A percentile compares a stretch with the other conserved stretches of the same genome.
These are phyloP conservation scores for Aphaenogaster rudis DNA, from an alignment of 1,140 invertebrate species.

Conservation along the genomic window DNA sequence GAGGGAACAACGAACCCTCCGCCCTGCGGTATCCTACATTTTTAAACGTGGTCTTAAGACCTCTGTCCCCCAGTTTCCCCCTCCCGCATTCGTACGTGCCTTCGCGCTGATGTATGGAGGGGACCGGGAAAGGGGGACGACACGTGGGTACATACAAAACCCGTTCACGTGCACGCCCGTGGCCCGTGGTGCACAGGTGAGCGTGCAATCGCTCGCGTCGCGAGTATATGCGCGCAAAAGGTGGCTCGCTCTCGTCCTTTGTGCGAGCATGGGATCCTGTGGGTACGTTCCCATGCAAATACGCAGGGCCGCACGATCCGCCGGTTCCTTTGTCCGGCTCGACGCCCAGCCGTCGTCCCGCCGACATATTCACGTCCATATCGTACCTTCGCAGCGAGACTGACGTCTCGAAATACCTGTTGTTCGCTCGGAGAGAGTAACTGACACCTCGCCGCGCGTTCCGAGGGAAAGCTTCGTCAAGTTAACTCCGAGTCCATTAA, in stretches of 20 bases:
- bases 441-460: slow-evolving; percentile 19
- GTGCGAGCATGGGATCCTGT: slow-evolving; percentile 61
- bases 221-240: slow-evolving; percentile 54
- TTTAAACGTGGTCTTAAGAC: slow-evolving; percentile 68
- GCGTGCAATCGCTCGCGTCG: slow-evolving; percentile 51
- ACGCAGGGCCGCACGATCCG: slow-evolving; percentile 57
- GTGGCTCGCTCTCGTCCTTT: slow-evolving; percentile 63
- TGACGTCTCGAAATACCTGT: slow-evolving; percentile 40
- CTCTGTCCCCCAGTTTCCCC: not conserved
- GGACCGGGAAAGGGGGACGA: not conserved
- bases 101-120: not conserved
- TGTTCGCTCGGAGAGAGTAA: not conserved
- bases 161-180: slow-evolving; percentile 45
- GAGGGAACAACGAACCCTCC: slow-evolving; percentile 68
- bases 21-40: slow-evolving; percentile 66
- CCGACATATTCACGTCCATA: slow-evolving; percentile 14
- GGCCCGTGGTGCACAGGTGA: slow-evolving; percentile 18
- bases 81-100: slow-evolving; percentile 40
- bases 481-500: not conserved
- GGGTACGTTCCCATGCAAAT: slow-evolving; percentile 72
- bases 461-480: not conserved
- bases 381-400: slow-evolving; percentile 22
- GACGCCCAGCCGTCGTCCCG: not conserved
- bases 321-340: slow-evolving; percentile 52
- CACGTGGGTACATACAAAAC: not conserved